A percentile compares a stretch with the other conserved stretches of the same genome.
These are phyloP conservation scores for Microctenopoma lineatum DNA, from an alignment of 2,797 vertebrate genomes.

Conservation along the genomic window DNA sequence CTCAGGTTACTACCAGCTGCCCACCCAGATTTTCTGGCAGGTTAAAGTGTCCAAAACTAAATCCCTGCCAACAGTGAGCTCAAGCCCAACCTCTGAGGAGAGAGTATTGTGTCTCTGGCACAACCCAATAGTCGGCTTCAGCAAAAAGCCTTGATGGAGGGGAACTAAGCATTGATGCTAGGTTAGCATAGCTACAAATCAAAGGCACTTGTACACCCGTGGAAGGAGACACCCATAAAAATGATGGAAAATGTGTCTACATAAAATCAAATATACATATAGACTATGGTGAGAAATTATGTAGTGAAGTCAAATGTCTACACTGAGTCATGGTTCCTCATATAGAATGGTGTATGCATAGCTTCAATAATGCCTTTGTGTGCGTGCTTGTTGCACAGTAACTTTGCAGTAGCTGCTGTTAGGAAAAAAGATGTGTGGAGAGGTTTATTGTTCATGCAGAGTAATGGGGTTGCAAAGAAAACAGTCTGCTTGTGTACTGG, in stretches of 20 bases:
- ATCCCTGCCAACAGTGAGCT: conserved; percentile 79
- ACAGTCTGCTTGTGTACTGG: conserved; percentile 12
- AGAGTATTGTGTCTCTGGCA: conserved; percentile 79
- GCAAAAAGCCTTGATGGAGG: conserved; percentile 56
- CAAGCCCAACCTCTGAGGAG: conserved; percentile 65
- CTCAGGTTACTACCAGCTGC: conserved; percentile 84
- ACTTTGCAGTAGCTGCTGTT: conserved; percentile 18
- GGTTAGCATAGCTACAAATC: conserved; percentile 72
- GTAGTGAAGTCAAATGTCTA: conserved; percentile 7
- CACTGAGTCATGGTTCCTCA: no score
- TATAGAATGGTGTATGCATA: not conserved
- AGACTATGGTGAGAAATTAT: conserved; percentile 19
- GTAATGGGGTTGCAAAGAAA: conserved; percentile 37
- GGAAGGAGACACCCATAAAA: conserved; percentile 69
- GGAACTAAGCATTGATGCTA: conserved; percentile 54
- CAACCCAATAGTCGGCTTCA: conserved; percentile 65
- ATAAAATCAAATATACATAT: conserved; percentile 51
- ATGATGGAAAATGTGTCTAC: conserved; percentile 57
- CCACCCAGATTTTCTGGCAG: conserved; percentile 82
- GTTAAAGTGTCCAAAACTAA: conserved; percentile 75
- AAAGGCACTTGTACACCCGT: conserved; percentile 62
- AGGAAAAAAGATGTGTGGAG: conserved; percentile 7
- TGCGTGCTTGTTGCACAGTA: conserved; percentile 15
- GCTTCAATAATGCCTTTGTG: not conserved
- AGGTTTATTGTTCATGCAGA: conserved; percentile 41